Percentiles rank a stretch among this genome's conserved stretches.
These are phyloP conservation scores for Pseudachorutes palmiensis DNA, from an alignment of 1,140 invertebrate species.

Conservation along the genomic window DNA sequence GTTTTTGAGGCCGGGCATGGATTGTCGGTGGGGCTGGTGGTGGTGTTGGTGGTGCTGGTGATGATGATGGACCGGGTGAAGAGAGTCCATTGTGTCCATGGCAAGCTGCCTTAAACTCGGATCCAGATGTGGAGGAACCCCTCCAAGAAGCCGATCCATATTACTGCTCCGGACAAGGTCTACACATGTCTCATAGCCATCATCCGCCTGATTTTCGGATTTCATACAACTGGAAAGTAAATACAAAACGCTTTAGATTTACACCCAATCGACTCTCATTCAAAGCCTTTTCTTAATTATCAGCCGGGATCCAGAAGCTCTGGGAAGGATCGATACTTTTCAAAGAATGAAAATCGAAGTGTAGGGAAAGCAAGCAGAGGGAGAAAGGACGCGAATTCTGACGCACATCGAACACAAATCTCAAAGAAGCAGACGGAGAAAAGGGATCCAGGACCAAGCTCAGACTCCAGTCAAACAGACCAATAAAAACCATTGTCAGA, in stretches of 20 bases:
- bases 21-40: constrained; percentile 33
- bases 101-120: constrained; percentile 9
- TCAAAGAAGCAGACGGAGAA: background rate
- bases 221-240: constrained; percentile 25
- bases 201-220: constrained; percentile 23
- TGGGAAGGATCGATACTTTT: background rate
- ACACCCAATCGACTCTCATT: no score
- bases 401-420: constrained; percentile 1
- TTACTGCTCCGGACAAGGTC: constrained; percentile 10
- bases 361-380: background rate
- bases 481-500: no score
- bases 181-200: constrained; percentile 31
- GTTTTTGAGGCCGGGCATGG: constrained; percentile 36
- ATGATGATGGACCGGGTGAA: constrained; percentile 35
- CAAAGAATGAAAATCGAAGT: background rate
- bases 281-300: background rate
- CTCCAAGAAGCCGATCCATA: constrained; percentile 21
- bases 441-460: no score
- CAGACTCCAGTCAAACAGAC: no score
- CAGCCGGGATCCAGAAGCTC: background rate
- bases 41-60: constrained; percentile 30
- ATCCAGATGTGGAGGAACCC: background rate
- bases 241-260: no score
- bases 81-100: constrained; percentile 27
- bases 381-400: background rate